Evolutionary conservation across 2,113 vertebrate species (phyloP).

Genomic region (Cephalopterus ornatus): DNA sequence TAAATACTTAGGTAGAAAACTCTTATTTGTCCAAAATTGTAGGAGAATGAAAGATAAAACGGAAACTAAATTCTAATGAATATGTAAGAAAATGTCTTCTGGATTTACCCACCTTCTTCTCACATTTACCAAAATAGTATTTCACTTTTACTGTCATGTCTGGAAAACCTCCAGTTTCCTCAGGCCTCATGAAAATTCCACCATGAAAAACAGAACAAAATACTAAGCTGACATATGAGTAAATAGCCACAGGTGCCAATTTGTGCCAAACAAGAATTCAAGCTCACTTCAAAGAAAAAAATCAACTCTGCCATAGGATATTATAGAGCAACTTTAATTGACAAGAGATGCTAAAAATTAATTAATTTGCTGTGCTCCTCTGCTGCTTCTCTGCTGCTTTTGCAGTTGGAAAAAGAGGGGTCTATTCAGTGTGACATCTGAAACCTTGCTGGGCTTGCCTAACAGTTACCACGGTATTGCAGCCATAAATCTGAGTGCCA

Average conservation of each 20-base stretch:
- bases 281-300: constrained; percentile 30
- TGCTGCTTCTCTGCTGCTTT: background rate
- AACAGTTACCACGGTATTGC: fast-evolving
- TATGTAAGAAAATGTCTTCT: background rate
- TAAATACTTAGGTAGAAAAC: background rate
- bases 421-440: background rate
- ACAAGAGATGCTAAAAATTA: background rate
- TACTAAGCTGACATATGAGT: constrained; percentile 4
- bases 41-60: background rate
- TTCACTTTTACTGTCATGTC: background rate
- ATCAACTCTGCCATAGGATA: background rate
- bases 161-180: constrained; percentile 29
- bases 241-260: constrained; percentile 25
- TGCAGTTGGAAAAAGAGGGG: background rate
- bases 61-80: background rate
- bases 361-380: background rate
- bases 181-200: background rate
- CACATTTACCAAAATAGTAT: background rate
- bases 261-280: background rate
- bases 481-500: background rate
- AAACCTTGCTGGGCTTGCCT: background rate
- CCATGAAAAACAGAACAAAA: background rate
- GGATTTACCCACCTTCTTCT: background rate
- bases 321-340: background rate
- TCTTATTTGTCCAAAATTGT: background rate